A percentile compares a stretch with the other conserved stretches of the same genome.
Conservation (phyloP, 2,797 vertebrate species). For the Botia almorhae region DNA sequence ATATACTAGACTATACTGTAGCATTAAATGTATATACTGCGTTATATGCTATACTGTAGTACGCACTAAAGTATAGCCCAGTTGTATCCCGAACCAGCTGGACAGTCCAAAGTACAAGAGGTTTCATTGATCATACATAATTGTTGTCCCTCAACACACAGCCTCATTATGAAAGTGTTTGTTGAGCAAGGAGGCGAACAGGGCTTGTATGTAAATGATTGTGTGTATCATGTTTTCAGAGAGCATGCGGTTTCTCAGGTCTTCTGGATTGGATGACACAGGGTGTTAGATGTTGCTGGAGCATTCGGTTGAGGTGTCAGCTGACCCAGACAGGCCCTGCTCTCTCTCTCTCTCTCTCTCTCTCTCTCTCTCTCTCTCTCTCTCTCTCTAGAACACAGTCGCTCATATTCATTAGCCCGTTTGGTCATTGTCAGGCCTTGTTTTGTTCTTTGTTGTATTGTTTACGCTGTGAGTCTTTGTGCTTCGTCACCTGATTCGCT, state of each 20-base stretch:
- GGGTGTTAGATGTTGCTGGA: slow-evolving; percentile 2
- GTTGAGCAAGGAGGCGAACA: not conserved
- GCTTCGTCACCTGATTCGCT: too few relatives aligned
- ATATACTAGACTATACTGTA: not conserved
- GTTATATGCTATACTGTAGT: not conserved
- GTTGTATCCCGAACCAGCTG: too few relatives aligned
- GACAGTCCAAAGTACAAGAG: not conserved
- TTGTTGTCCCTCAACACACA: not conserved
- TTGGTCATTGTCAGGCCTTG: not conserved
- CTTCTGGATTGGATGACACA: slow-evolving; percentile 3
- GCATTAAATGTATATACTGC: not conserved
- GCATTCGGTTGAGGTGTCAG: slow-evolving; percentile 8
- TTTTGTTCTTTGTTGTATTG: not conserved
- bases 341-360: too few relatives aligned
- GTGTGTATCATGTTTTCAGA: not conserved
- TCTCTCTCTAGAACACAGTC: slow-evolving; percentile 28
- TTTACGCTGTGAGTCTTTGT: slow-evolving; percentile 4
- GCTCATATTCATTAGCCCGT: slow-evolving; percentile 37
- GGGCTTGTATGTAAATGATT: slow-evolving; percentile 6
- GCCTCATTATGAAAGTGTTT: not conserved
- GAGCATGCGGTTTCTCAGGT: not conserved
- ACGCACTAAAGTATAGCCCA: not conserved
- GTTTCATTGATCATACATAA: slow-evolving; percentile 1
- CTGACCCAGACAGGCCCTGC: slow-evolving; percentile 7
- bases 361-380: too few relatives aligned